Evolutionary conservation across 2,113 vertebrate species (phyloP), one percentile per base, ranked within the genome.

Genomic region (Leucoraja erinaceus): DNA sequence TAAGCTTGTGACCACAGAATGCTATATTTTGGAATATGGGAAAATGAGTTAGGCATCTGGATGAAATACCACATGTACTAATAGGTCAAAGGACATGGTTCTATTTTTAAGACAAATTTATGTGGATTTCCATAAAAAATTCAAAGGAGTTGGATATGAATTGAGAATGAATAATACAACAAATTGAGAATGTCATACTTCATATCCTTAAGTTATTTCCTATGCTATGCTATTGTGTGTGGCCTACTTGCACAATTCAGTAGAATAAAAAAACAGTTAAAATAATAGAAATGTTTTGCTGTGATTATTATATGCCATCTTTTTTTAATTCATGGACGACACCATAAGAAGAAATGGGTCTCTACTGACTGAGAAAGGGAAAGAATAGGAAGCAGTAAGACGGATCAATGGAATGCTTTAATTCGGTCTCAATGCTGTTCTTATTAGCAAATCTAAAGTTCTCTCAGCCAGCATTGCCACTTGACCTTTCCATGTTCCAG

Each of bases 1-100:
- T 63, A 20, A 10, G 22, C 68, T 54, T 74, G 33, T 28, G 68
- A 54, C 20, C 25, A 38, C 90, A 91, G 20, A 70, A 61, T 7
- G 68, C 33, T 91, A 47, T 68, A 91, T 47, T 91, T 33, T 54
- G 33, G 38, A 74, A 91, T 61, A 31, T 63, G 63, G 66, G 38
- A 72, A 91, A 72, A 72, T 91, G 38, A 33, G 66, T 72, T 47
- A 47, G 38, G 90, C 38, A 91, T 54, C 66, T 91, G 90, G 90
- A 91, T 22, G 22, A 47, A 91, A 91, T 91, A 9, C 38, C 28
- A 14, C 66, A 91, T 28, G 7, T 38, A 91, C 10, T 54, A 54
- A 25, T 91, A 20, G 70, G 63, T 74, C 38, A 54, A 54, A 91
- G 68, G 33, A 25, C 38, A 47, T 91, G 11, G 9, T 54, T 54